Base-by-base conservation (phyloP, 2,797 vertebrate species). In the Hyperoplus lanceolatus region DNA sequence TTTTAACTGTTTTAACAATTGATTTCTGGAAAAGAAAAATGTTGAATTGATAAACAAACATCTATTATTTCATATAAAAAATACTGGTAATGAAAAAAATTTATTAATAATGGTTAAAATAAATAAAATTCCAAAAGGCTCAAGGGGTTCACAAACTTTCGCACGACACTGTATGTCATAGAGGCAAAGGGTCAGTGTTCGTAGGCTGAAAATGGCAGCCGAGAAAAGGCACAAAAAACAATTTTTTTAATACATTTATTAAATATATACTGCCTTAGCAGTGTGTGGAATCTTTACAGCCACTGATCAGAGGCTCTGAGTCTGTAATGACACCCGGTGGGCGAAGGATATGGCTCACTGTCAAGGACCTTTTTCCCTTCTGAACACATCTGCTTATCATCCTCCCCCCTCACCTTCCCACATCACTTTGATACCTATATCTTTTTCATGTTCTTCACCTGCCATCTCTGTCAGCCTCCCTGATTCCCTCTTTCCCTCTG, bases 281-380 rank as follows among this genome's bases (percentile, higher is more conserved):
- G 13, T 6, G 14, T 65, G 73, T 60, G 54, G 77, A 80, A 78
- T 62, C 69, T 80, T 80, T 80, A 76, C 77, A 78, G 71, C 48
- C 53, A 10, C 79, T 38, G 75, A 81, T 83, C 77, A 80, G 39
- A 80, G 65, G 56, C 54, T 42, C 11, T 4, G 15, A 14, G 42
- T 6, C 64, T 61, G 64, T 85, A 77, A 88, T 69, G 73, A 77
- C 57, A 51, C 72, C 69, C 79, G 49, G 62, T 58, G 79, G 82
- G 80, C 69, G 62, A 63, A 51, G 12, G 61, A 68, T 60, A 64
- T 67, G 65, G 68, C 61, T 78, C 55, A 3, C 18, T 70, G 60
- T 58, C 48, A 70, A 71, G 48, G 62, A 70, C 49, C 46, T 15
- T 66, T 58, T 42, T 60, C 65, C 46, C 71, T 51, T 60, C 29